These are phyloP conservation scores for Stomorhina lunata DNA, from an alignment of 2,888 invertebrate species.

Conservation along the genomic window DNA sequence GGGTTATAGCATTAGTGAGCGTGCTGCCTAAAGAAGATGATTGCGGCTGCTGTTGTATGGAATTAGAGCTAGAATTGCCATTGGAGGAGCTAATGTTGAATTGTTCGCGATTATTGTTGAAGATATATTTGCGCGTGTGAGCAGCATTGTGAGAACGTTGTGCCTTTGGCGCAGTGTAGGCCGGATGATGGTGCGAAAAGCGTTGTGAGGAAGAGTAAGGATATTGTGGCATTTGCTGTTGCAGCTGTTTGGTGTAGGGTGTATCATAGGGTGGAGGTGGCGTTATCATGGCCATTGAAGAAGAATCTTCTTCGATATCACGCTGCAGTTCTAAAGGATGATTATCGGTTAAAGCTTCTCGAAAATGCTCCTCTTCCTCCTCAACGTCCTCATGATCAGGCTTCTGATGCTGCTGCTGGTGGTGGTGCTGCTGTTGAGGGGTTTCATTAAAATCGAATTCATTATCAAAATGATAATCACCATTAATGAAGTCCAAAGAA, in stretches of 20 bases:
- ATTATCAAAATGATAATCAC: slow-evolving; percentile 62
- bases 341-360: slow-evolving; percentile 38
- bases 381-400: slow-evolving; percentile 18
- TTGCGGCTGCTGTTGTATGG: slow-evolving; percentile 64
- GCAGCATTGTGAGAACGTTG: slow-evolving; percentile 51
- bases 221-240: slow-evolving; percentile 36
- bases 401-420: slow-evolving; percentile 16
- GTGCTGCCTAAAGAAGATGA: slow-evolving; percentile 64
- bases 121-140: slow-evolving; percentile 72
- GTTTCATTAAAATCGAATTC: slow-evolving; percentile 62
- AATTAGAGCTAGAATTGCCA: slow-evolving; percentile 61
- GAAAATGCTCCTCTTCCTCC: slow-evolving; percentile 37
- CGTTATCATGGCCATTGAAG: slow-evolving; percentile 77
- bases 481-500: slow-evolving; percentile 61
- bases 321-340: slow-evolving; percentile 32
- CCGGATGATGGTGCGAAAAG: slow-evolving; percentile 34
- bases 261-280: slow-evolving; percentile 77
- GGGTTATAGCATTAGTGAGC: slow-evolving; percentile 73
- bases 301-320: slow-evolving; percentile 70
- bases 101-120: slow-evolving; percentile 75
- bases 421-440: slow-evolving; percentile 48
- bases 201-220: slow-evolving; percentile 30
- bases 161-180: slow-evolving; percentile 55
- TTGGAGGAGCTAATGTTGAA: slow-evolving; percentile 75
- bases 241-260: slow-evolving; percentile 66